These are phyloP conservation scores for Hafferia zeledoni DNA, from an alignment of 2,797 vertebrate species.

Conservation along the genomic window DNA sequence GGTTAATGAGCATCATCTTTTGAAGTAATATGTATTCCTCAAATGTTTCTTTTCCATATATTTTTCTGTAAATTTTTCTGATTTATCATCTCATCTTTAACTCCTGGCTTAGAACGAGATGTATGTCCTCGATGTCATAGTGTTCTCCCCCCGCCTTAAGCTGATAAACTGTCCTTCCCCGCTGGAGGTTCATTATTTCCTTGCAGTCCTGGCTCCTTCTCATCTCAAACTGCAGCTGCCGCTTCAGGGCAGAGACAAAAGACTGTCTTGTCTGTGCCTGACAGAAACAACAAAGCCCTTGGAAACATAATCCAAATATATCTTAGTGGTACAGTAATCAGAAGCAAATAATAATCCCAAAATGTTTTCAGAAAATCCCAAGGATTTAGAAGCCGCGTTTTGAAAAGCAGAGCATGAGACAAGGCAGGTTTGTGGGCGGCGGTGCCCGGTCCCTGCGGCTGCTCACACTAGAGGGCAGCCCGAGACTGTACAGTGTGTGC, in stretches of 20 bases:
- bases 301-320: not conserved
- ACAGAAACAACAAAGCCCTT: not conserved
- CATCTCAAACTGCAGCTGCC: not conserved
- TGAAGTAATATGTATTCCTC: not conserved
- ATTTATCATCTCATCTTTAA: not conserved
- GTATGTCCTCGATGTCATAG: not conserved
- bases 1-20: not conserved
- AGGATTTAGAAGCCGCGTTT: not conserved
- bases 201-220: not conserved
- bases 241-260: not conserved
- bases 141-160: accelerated
- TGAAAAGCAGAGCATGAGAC: accelerated
- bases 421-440: not conserved
- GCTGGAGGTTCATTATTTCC: not conserved
- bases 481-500: not conserved
- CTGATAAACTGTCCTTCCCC: not conserved
- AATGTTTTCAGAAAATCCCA: not conserved
- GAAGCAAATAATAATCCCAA: not conserved
- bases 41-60: not conserved
- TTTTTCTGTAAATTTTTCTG: not conserved
- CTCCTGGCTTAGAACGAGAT: not conserved
- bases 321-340: not conserved
- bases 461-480: constrained; percentile 62
- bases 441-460: not conserved
- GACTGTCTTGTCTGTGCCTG: not conserved